phyloP scores from a whole-genome alignment of 2,888 invertebrate genomes.

The Idaea aversata region DNA sequence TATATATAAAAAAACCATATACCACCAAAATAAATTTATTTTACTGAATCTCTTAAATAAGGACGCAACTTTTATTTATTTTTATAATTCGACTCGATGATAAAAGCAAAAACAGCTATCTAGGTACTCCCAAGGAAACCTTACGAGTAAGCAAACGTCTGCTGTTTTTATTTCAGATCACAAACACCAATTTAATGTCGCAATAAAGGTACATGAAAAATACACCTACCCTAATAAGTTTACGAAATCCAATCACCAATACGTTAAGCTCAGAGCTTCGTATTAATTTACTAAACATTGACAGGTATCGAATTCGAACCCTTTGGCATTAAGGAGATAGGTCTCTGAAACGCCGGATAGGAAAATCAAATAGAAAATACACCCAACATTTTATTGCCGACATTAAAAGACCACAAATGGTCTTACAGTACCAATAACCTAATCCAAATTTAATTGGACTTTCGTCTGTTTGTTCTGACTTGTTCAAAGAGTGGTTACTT shows the following conservation, averaged over 20 bases:
- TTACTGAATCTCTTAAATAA: too few species aligned
- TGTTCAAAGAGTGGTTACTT: constrained; percentile 9
- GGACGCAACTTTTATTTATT: too few species aligned
- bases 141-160: too few species aligned
- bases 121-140: too few species aligned
- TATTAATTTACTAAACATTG: constrained; percentile 21
- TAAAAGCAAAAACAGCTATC: too few species aligned
- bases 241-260: constrained; percentile 1
- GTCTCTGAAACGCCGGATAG: constrained; percentile 28
- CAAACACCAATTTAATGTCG: too few species aligned
- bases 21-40: too few species aligned
- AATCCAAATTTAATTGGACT: constrained; percentile 46
- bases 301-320: constrained; percentile 22
- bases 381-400: constrained; percentile 32
- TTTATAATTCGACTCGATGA: too few species aligned
- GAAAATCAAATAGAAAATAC: constrained; percentile 41
- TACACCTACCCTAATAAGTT: background rate
- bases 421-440: constrained; percentile 37
- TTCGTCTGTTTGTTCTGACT: constrained; percentile 18
- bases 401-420: constrained; percentile 29
- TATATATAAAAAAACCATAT: too few species aligned
- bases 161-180: too few species aligned
- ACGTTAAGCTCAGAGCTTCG: constrained; percentile 18
- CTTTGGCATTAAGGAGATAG: constrained; percentile 20
- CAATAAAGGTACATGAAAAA: too few species aligned